Evolutionary conservation across 2,797 vertebrate species (phyloP).

Genomic region (Enoplosus armatus): DNA sequence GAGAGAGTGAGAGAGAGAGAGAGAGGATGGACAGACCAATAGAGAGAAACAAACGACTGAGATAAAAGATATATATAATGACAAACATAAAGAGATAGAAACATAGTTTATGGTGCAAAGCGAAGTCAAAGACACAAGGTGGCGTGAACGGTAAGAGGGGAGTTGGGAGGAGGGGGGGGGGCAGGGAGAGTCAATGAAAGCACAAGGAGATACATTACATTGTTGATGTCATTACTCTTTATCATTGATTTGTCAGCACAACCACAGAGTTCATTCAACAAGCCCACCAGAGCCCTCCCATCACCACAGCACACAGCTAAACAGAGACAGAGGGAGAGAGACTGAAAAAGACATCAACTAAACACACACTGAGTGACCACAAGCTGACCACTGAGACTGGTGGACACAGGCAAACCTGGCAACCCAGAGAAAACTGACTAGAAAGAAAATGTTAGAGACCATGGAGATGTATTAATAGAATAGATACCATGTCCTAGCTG

Average conservation of each 20-base stretch:
- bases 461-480: background rate
- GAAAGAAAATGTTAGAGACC: background rate
- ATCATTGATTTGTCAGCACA: slow-evolving; percentile 82
- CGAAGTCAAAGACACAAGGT: slow-evolving; percentile 57
- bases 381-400: slow-evolving; percentile 13
- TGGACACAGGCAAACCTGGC: slow-evolving; percentile 26
- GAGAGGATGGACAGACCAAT: slow-evolving; percentile 72
- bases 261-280: slow-evolving; percentile 79
- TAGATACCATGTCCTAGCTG: background rate
- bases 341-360: slow-evolving; percentile 43
- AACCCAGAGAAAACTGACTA: slow-evolving; percentile 5
- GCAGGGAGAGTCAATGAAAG: slow-evolving; percentile 64
- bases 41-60: slow-evolving; percentile 72
- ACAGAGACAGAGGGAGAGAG: slow-evolving; percentile 30
- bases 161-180: slow-evolving; percentile 17
- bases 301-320: slow-evolving; percentile 58
- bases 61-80: slow-evolving; percentile 72
- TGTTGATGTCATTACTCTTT: slow-evolving; percentile 81
- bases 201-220: slow-evolving; percentile 71
- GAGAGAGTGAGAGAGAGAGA: slow-evolving; percentile 53
- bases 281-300: slow-evolving; percentile 63
- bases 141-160: slow-evolving; percentile 46
- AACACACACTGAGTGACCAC: slow-evolving; percentile 43
- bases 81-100: slow-evolving; percentile 70
- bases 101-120: slow-evolving; percentile 64